These are phyloP conservation scores for Corythaeola cristata DNA, from an alignment of 2,113 vertebrate species.

Conservation along the genomic window DNA sequence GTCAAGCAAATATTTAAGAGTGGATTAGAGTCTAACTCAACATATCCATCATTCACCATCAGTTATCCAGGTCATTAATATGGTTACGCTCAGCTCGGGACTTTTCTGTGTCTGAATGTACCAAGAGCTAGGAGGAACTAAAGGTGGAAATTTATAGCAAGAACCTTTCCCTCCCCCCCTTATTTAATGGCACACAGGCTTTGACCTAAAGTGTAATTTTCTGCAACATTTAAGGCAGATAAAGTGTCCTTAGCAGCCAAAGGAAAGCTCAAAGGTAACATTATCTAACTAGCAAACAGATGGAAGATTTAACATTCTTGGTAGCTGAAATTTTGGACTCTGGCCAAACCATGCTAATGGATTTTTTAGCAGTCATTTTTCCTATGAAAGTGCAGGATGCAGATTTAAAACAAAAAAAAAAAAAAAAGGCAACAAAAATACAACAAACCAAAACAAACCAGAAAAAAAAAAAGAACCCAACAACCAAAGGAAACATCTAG, in stretches of 20 bases:
- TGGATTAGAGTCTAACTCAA: slow-evolving; percentile 61
- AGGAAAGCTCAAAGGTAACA: slow-evolving; percentile 74
- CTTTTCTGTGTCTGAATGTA: slow-evolving; percentile 14
- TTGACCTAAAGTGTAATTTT: slow-evolving; percentile 74
- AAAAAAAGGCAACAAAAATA: background rate
- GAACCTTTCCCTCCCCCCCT: background rate
- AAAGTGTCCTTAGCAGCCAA: slow-evolving; percentile 72
- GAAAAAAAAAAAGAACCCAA: background rate
- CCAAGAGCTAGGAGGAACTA: slow-evolving; percentile 23
- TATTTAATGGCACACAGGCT: slow-evolving; percentile 61
- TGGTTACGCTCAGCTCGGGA: slow-evolving; percentile 14
- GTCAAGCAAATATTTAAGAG: slow-evolving; percentile 66
- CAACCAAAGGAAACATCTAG: background rate
- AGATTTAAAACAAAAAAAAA: background rate
- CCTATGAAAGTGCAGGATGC: background rate
- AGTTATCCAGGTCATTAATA: slow-evolving; percentile 67
- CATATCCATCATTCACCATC: slow-evolving; percentile 66
- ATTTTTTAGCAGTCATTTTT: slow-evolving; percentile 61
- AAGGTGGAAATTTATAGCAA: slow-evolving; percentile 60
- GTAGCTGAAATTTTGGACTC: slow-evolving; percentile 65
- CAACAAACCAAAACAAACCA: background rate
- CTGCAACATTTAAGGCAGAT: slow-evolving; percentile 74
- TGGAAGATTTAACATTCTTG: slow-evolving; percentile 72
- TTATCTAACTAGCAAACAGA: slow-evolving; percentile 73
- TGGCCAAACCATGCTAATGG: slow-evolving; percentile 65